Conservation (phyloP, 2,888 invertebrate genomes). For the Perizoma affinitatum region DNA sequence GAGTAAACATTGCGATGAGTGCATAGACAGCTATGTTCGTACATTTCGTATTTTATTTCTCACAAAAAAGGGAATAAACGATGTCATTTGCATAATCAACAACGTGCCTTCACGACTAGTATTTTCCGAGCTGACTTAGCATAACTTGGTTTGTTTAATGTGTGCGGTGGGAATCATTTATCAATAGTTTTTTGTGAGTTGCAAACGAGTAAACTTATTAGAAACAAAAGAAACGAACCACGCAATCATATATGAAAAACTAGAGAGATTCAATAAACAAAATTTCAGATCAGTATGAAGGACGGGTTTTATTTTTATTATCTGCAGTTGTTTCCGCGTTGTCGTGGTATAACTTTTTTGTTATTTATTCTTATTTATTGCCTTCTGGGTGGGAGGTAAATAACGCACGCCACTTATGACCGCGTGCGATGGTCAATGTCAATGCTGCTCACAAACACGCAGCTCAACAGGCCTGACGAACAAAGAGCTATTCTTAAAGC, state of each 20-base stretch:
- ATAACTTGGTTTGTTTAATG: slow-evolving; percentile 49
- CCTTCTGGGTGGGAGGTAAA: slow-evolving; percentile 21
- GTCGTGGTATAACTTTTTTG: slow-evolving; percentile 11
- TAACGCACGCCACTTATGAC: slow-evolving; percentile 39
- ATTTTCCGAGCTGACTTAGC: slow-evolving; percentile 55
- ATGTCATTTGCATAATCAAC: slow-evolving; percentile 69
- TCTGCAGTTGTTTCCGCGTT: slow-evolving; percentile 17
- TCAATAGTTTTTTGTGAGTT: slow-evolving; percentile 47
- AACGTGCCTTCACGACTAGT: slow-evolving; percentile 56
- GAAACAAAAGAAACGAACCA: too few species aligned
- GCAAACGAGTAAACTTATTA: slow-evolving; percentile 13
- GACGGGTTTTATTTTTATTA: slow-evolving; percentile 8
- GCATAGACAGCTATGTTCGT: slow-evolving; percentile 46
- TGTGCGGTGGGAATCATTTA: slow-evolving; percentile 60
- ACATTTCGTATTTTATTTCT: slow-evolving; percentile 52
- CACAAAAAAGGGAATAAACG: slow-evolving; percentile 69
- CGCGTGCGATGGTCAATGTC: slow-evolving; percentile 62
- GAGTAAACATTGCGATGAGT: slow-evolving; percentile 56
- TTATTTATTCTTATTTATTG: slow-evolving; percentile 22
- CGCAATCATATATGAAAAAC: neutral
- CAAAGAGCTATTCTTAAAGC: slow-evolving; percentile 51
- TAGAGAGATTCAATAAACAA: neutral
- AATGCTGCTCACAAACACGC: slow-evolving; percentile 49
- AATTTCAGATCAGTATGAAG: neutral
- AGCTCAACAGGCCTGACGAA: slow-evolving; percentile 45